Conservation (phyloP, 2,797 vertebrate genomes). For the Coendou prehensilis region DNA sequence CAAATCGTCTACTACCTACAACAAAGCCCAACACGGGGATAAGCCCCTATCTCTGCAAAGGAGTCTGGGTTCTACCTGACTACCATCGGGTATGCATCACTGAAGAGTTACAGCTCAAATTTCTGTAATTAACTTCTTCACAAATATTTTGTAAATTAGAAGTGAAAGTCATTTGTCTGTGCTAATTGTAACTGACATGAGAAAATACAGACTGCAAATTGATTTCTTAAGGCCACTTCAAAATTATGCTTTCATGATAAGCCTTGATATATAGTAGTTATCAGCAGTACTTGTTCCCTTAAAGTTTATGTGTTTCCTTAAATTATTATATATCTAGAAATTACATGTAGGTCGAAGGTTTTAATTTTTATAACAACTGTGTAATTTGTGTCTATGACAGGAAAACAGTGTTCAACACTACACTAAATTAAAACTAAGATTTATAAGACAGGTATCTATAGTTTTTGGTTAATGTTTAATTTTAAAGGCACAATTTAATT, state of each 20-base stretch:
- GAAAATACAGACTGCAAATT: neutral
- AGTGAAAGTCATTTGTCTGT: conserved; percentile 18
- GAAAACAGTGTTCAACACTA: conserved; percentile 11
- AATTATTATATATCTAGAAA: conserved; percentile 29
- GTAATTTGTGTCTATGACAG: conserved; percentile 9
- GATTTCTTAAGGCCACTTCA: neutral
- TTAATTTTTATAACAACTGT: conserved; percentile 31
- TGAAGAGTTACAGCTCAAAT: neutral
- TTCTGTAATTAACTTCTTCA: neutral
- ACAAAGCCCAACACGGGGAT: neutral
- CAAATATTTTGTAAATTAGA: conserved; percentile 33
- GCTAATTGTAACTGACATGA: neutral
- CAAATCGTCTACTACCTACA: neutral
- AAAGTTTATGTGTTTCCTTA: neutral
- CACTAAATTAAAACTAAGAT: conserved; percentile 40
- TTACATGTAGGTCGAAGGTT: neutral
- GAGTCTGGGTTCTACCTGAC: neutral
- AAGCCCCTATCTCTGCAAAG: neutral
- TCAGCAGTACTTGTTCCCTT: neutral
- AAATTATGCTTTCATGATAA: conserved; percentile 9
- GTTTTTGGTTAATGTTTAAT: neutral
- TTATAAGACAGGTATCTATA: neutral
- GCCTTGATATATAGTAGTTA: neutral
- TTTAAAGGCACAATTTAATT: conserved; percentile 13
- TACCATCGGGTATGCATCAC: neutral